Evolutionary conservation across 2,797 vertebrate species (phyloP).

Genomic region (Aplochiton taeniatus): DNA sequence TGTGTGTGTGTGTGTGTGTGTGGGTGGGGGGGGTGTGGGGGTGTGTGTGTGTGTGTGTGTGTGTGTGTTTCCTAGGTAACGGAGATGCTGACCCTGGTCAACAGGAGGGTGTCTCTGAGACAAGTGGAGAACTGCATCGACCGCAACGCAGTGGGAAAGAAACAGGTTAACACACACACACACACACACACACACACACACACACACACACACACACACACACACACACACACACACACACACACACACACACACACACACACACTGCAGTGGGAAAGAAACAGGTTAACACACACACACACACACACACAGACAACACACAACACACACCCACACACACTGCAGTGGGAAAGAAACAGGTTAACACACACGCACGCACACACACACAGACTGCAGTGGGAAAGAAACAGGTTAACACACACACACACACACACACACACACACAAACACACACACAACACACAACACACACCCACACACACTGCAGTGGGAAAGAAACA

Average conservation of each 20-base stretch:
- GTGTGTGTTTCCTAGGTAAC: neutral
- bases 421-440: neutral
- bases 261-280: slow-evolving; percentile 4
- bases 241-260: neutral
- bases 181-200: neutral
- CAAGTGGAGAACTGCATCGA: slow-evolving; percentile 63
- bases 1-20: too few relatives aligned
- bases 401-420: neutral
- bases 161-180: neutral
- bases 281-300: neutral
- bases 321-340: neutral
- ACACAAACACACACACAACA: neutral
- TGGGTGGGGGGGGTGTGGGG: too few relatives aligned
- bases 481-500: neutral
- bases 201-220: neutral
- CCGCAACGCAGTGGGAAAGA: slow-evolving; percentile 59
- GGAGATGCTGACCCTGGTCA: slow-evolving; percentile 79
- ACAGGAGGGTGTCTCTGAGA: slow-evolving; percentile 76
- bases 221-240: neutral
- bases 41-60: neutral
- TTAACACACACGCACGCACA: neutral
- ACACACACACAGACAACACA: neutral
- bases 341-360: too few relatives aligned
- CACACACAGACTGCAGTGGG: too few relatives aligned
- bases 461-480: neutral